Evolutionary conservation across 2,797 vertebrate genomes (phyloP).

Genomic region (Arnoldichthys spilopterus): DNA sequence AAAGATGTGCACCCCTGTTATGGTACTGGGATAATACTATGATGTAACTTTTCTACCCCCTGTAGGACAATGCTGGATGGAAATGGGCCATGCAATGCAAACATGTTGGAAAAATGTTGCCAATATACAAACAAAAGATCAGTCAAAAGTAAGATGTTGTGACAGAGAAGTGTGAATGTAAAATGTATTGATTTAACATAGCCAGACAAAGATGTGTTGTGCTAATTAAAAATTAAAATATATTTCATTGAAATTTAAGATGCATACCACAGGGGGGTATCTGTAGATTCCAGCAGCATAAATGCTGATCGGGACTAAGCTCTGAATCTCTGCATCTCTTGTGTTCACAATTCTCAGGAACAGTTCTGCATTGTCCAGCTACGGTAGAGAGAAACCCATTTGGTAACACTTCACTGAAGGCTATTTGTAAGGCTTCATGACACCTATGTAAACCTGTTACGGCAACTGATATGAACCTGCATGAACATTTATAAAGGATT

Average conservation of each 20-base stretch:
- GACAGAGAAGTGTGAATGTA: too few relatives aligned
- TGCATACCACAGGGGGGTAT: constrained; percentile 62
- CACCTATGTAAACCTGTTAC: too few relatives aligned
- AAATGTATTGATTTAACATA: too few relatives aligned
- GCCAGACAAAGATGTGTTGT: too few relatives aligned
- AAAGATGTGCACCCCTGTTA: too few relatives aligned
- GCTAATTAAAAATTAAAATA: background rate
- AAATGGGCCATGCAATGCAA: background rate
- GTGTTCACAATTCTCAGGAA: constrained; percentile 65
- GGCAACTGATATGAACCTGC: too few relatives aligned
- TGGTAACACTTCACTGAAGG: too few relatives aligned
- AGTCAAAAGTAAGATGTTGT: background rate
- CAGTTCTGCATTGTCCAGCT: constrained; percentile 66
- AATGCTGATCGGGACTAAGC: constrained; percentile 57
- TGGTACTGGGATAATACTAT: background rate
- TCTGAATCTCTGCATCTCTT: constrained; percentile 61
- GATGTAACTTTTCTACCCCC: constrained; percentile 10
- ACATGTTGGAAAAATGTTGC: background rate
- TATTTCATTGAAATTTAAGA: background rate
- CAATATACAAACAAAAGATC: background rate
- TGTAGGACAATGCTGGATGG: constrained; percentile 5
- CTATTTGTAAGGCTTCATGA: too few relatives aligned
- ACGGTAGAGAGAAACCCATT: background rate
- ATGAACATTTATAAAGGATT: too few relatives aligned
- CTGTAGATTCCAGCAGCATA: constrained; percentile 59